Base-by-base conservation (phyloP, 2,888 invertebrate genomes). In the Euzophera pinguis region DNA sequence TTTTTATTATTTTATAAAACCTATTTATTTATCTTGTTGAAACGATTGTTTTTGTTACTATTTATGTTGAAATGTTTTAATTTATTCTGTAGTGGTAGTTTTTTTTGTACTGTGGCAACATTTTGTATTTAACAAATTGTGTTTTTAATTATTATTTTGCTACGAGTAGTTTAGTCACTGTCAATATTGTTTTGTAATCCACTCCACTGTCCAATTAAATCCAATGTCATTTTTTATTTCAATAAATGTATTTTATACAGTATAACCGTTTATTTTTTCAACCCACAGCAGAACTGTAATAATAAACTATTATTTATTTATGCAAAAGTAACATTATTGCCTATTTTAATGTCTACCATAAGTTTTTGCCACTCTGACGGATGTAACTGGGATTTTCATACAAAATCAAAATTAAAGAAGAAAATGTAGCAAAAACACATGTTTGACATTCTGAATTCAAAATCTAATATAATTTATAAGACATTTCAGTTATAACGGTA, bases 181-280 rank as follows among this genome's bases (percentile, higher is more conserved):
- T 90, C 88, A 88, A 90, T 89, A 89, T 90, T 90, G 87, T 82
- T 81, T n/a, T 84, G 81, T 87, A 69, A 68, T 80, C 85, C 84
- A 81, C 65, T 82, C 85, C 82, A 81, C 65, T 67, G 70, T 81
- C 87, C 87, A 76, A 74, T 66, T 64, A 71, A 64, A 70, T 81
- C 85, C 81, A 53, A 85, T 88, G 90, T 90, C 90, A 89, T 89
- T 89, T 83, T 82, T 87, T 87, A 86, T 90, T 90, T 89, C 89
- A 90, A 89, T 90, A 90, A 90, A 89, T 81, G 84, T 88, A 85
- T 86, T 82, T 75, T 74, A 61, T 71, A 64, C 62, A 72, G 73
- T 69, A 75, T 64, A 67, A 64, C 69, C 72, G 69, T 75, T 75
- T 71, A 71, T 78, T 81, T 81, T 64, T 73, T 73, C 62, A 47